These are phyloP conservation scores for Amniataba percoides DNA, from an alignment of 2,797 vertebrate genomes.

Conservation along the genomic window DNA sequence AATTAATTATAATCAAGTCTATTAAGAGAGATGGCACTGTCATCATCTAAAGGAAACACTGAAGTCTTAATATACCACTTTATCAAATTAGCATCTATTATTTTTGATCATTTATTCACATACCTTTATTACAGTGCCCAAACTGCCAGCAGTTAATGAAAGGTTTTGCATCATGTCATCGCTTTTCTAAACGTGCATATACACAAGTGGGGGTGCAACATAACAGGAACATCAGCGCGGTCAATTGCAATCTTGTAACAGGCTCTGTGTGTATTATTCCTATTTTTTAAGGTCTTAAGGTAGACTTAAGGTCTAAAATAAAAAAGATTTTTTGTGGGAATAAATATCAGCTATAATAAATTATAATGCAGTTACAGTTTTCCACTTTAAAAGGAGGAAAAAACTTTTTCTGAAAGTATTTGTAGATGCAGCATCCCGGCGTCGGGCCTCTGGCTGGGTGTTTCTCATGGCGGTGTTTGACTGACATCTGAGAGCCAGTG, in stretches of 20 bases:
- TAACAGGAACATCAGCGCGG: background rate
- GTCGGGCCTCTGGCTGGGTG: too few relatives aligned
- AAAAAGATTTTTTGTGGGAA: background rate
- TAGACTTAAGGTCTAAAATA: background rate
- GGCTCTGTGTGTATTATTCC: background rate
- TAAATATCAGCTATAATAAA: too few relatives aligned
- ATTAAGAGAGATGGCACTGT: slow-evolving; percentile 17
- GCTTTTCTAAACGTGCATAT: background rate
- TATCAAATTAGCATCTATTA: slow-evolving; percentile 26
- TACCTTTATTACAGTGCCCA: slow-evolving; percentile 19
- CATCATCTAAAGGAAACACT: slow-evolving; percentile 22
- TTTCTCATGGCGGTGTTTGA: background rate
- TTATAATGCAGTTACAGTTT: too few relatives aligned
- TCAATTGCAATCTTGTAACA: background rate
- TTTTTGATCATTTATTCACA: slow-evolving; percentile 22
- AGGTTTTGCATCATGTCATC: slow-evolving; percentile 8
- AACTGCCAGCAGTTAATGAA: slow-evolving; percentile 37
- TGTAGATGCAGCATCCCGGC: background rate
- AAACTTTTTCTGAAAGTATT: background rate
- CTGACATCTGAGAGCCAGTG: too few relatives aligned
- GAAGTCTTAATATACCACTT: slow-evolving; percentile 11
- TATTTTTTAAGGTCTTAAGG: background rate
- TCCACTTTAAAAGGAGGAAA: background rate
- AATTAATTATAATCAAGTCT: slow-evolving; percentile 41
- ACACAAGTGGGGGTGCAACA: background rate